These are phyloP conservation scores for Bombus ignitus DNA, from an alignment of 1,140 invertebrate species.

Conservation along the genomic window DNA sequence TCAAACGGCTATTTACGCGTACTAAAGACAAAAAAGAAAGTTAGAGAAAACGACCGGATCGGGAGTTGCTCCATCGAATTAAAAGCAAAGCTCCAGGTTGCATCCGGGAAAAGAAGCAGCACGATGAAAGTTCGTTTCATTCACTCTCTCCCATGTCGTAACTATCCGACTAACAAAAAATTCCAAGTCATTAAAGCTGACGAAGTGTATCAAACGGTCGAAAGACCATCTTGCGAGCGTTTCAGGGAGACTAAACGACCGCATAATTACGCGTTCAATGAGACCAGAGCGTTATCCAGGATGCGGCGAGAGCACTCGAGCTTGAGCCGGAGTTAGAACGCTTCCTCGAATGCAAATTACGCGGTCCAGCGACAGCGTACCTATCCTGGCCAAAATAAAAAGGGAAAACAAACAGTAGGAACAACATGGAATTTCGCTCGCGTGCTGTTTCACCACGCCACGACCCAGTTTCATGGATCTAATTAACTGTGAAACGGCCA, in stretches of 20 bases:
- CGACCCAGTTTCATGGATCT: conserved; percentile 64
- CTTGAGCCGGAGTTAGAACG: neutral
- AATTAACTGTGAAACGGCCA: conserved; percentile 60
- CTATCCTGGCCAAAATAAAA: neutral
- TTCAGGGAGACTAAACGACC: conserved; percentile 1
- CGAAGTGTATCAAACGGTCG: neutral
- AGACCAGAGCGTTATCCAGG: conserved; percentile 18
- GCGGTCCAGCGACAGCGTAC: neutral
- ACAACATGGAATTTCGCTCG: neutral
- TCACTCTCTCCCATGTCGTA: neutral
- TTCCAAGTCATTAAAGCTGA: neutral
- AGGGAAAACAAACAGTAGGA: neutral
- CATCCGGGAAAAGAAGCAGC: neutral
- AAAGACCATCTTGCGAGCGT: conserved; percentile 3
- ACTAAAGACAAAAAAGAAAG: neutral
- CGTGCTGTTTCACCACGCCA: conserved; percentile 11
- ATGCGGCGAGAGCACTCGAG: conserved; percentile 13
- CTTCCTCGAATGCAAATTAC: conserved; percentile 25
- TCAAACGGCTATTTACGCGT: too few species aligned
- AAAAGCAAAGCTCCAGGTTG: neutral
- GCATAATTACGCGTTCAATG: conserved; percentile 27
- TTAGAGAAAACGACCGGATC: neutral
- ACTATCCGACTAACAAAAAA: neutral
- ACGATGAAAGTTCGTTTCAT: neutral
- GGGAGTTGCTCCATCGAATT: neutral